Conservation (phyloP, 2,888 invertebrate genomes). For the Leptinotarsa tumamoca region DNA sequence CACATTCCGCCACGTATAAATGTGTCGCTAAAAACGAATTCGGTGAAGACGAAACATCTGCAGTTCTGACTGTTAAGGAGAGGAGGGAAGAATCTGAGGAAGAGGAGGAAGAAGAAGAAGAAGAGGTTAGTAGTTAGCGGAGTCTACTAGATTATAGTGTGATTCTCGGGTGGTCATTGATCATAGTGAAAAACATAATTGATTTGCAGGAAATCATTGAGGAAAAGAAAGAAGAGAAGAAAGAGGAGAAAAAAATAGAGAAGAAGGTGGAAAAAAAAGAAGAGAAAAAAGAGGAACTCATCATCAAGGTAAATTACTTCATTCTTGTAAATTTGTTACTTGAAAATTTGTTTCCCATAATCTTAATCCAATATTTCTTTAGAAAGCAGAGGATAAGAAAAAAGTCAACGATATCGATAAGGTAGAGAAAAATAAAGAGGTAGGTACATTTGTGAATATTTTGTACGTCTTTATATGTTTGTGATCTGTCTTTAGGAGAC, state of each 20-base stretch:
- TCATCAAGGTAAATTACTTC: constrained; percentile 40
- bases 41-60: constrained; percentile 89
- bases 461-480: constrained; percentile 46
- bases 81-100: constrained; percentile 64
- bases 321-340: neutral
- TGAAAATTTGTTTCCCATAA: constrained; percentile 7
- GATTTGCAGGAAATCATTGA: constrained; percentile 46
- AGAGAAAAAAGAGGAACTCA: constrained; percentile 50
- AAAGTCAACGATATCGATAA: constrained; percentile 62
- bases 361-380: constrained; percentile 8
- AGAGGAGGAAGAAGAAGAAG: constrained; percentile 53
- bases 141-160: neutral
- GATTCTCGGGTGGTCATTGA: no score
- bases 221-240: constrained; percentile 57
- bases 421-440: constrained; percentile 58
- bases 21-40: constrained; percentile 90
- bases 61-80: constrained; percentile 82
- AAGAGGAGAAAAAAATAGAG: constrained; percentile 59
- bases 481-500: constrained; percentile 64
- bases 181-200: no score
- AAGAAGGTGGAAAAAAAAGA: constrained; percentile 57
- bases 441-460: constrained; percentile 49
- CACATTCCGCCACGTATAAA: constrained; percentile 84
- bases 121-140: constrained; percentile 28
- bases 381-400: constrained; percentile 61